Evolutionary conservation across 1,140 invertebrate genomes (phyloP).

Genomic region (Tetramorium alpestre): DNA sequence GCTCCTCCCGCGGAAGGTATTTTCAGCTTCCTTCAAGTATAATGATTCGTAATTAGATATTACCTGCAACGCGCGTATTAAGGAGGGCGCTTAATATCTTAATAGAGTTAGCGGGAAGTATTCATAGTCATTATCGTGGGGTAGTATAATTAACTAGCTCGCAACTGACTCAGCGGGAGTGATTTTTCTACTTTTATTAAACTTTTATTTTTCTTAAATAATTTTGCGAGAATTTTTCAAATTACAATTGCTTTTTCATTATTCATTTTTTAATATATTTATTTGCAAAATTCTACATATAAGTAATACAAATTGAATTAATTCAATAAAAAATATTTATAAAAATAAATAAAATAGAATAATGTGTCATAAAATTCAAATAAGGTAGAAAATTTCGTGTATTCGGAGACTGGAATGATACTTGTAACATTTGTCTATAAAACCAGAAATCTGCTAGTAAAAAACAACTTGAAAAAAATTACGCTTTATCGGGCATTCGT

Average conservation of each 20-base stretch:
- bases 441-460: not conserved
- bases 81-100: constrained; percentile 56
- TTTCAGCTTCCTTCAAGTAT: constrained; percentile 63
- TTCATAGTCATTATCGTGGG: constrained; percentile 50
- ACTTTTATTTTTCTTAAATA: not conserved
- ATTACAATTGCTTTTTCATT: not conserved
- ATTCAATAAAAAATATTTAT: not conserved
- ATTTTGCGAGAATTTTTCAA: not conserved
- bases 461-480: constrained; percentile 4
- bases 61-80: constrained; percentile 49
- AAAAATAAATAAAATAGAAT: not conserved
- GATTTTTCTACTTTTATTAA: constrained; percentile 38
- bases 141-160: constrained; percentile 52
- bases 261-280: not conserved
- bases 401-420: constrained; percentile 19
- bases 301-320: not conserved
- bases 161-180: constrained; percentile 7
- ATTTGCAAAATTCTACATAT: not conserved
- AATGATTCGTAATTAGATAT: constrained; percentile 65
- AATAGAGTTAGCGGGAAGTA: constrained; percentile 53
- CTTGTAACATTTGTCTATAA: not conserved
- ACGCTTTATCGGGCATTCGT: not conserved
- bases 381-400: constrained; percentile 35
- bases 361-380: not conserved
- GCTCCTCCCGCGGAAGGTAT: constrained; percentile 47